phyloP scores from a whole-genome alignment of 92 coral and sea anemone genomes.

The Ricordea florida region DNA sequence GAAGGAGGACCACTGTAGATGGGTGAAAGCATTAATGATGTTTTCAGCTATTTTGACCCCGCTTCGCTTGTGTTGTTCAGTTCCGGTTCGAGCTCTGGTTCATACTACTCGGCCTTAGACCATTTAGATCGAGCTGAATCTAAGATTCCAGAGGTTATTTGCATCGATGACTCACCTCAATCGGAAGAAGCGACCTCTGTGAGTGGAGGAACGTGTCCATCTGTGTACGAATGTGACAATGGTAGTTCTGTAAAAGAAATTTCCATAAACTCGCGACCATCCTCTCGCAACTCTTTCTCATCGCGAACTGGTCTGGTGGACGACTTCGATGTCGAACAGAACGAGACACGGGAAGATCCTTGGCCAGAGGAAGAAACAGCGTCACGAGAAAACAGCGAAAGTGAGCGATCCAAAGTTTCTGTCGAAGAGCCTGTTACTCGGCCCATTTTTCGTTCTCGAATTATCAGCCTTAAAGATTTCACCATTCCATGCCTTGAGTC shows the following conservation, averaged over 20 bases:
- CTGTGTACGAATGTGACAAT: constrained; percentile 8
- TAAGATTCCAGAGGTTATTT: constrained; percentile 8
- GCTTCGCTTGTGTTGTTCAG: not conserved
- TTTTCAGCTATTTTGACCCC: too few relatives aligned
- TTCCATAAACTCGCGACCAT: not conserved
- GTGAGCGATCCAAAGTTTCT: too few relatives aligned
- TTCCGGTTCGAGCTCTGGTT: not conserved
- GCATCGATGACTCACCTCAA: constrained; percentile 22
- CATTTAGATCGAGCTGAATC: not conserved
- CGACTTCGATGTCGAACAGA: too few relatives aligned
- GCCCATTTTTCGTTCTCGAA: too few relatives aligned
- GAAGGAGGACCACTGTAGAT: not conserved
- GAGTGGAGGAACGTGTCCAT: constrained; percentile 16
- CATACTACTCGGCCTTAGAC: not conserved
- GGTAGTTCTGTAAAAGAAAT: not conserved
- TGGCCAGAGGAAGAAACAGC: too few relatives aligned
- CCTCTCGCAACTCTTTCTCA: too few relatives aligned
- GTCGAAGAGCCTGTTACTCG: too few relatives aligned
- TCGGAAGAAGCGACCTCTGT: not conserved
- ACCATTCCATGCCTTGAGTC: constrained; percentile 70
- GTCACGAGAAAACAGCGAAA: too few relatives aligned
- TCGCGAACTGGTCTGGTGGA: too few relatives aligned
- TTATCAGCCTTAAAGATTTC: not conserved
- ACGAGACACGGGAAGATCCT: too few relatives aligned
- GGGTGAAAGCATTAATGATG: not conserved